Percentiles rank a stretch among this genome's conserved stretches.
Conservation (phyloP, 2,797 vertebrate species). For the Chromobotia macracanthus region DNA sequence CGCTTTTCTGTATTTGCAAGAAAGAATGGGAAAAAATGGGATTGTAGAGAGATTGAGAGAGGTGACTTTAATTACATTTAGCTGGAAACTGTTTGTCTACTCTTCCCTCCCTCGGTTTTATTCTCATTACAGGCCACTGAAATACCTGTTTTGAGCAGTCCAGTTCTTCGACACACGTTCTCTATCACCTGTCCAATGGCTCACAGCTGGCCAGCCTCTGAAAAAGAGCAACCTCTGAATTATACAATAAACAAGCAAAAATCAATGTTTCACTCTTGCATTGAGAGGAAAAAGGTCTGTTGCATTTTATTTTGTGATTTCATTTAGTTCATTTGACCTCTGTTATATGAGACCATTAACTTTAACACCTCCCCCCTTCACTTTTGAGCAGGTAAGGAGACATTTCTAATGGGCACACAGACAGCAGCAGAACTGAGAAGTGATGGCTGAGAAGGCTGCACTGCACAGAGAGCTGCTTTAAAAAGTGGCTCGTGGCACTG, state of each 20-base stretch:
- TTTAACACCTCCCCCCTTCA: neutral
- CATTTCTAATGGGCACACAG: neutral
- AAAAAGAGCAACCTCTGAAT: neutral
- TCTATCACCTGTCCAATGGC: slow-evolving; percentile 2
- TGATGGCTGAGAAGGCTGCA: neutral
- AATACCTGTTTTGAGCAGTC: neutral
- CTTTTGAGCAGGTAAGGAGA: neutral
- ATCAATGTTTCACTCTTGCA: neutral
- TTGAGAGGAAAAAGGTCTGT: neutral
- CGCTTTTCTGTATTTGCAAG: slow-evolving; percentile 28
- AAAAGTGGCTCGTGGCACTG: neutral
- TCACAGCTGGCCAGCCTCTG: neutral
- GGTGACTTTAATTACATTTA: neutral
- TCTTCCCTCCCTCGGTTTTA: slow-evolving; percentile 1
- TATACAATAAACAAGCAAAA: slow-evolving; percentile 2
- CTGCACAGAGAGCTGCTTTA: neutral
- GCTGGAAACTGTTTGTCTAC: slow-evolving; percentile 11
- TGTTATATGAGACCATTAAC: neutral
- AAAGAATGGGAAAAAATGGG: slow-evolving; percentile 21
- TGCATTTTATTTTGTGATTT: neutral
- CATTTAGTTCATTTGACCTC: neutral
- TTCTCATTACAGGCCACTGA: slow-evolving; percentile 1
- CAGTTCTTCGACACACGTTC: neutral
- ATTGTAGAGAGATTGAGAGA: neutral
- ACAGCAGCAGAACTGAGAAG: neutral